A percentile compares a stretch with the other conserved stretches of the same genome.
phyloP scores from a whole-genome alignment of 2,797 vertebrate species.

The Neosilurus mollespiculum region DNA sequence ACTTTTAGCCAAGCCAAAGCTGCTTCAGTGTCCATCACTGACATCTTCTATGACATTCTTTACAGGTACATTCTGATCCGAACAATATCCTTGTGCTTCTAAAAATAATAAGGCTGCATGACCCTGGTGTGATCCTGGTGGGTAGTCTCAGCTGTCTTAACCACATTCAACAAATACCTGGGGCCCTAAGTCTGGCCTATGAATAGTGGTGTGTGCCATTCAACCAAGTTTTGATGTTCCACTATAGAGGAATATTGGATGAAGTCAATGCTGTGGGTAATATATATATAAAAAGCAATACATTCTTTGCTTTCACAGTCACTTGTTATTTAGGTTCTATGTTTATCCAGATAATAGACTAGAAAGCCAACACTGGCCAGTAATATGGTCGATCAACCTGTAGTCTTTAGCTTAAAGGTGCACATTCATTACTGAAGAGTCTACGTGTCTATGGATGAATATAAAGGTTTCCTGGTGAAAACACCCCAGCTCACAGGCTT shows the following conservation, averaged over 20 bases:
- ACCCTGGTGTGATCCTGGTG: neutral
- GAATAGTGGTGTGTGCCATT: neutral
- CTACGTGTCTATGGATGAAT: too few relatives aligned
- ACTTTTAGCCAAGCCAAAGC: neutral
- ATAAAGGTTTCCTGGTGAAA: too few relatives aligned
- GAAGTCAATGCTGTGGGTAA: too few relatives aligned
- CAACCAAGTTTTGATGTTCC: neutral
- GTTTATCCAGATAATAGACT: neutral
- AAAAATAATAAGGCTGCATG: neutral
- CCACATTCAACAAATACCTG: neutral
- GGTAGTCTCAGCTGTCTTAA: neutral
- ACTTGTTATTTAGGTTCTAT: neutral
- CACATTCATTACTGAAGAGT: neutral
- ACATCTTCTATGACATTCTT: neutral
- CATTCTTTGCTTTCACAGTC: neutral
- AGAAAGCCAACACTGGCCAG: neutral
- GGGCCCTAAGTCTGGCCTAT: neutral
- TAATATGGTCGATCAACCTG: neutral
- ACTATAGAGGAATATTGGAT: neutral
- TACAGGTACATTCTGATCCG: neutral
- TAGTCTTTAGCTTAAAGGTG: neutral
- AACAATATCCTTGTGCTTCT: neutral
- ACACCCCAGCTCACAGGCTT: too few relatives aligned
- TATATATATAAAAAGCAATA: neutral
- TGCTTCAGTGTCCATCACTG: neutral